Conservation (phyloP, 1,140 invertebrate genomes). For the Formica selysi region DNA sequence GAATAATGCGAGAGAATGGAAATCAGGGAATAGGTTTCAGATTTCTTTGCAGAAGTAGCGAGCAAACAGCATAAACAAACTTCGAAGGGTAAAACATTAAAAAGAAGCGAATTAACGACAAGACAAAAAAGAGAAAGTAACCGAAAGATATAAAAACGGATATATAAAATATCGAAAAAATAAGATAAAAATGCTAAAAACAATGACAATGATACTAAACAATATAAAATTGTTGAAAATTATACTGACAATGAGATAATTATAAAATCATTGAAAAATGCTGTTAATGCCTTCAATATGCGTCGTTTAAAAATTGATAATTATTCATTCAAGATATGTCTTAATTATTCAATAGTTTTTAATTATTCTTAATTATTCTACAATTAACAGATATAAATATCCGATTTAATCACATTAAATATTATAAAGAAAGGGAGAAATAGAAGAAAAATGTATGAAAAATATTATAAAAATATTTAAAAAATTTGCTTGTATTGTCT, state of each 20-base stretch:
- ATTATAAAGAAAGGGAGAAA: background rate
- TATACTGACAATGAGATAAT: background rate
- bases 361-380: background rate
- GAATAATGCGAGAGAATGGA: background rate
- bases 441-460: background rate
- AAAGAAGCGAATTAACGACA: background rate
- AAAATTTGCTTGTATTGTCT: background rate
- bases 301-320: background rate
- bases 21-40: background rate
- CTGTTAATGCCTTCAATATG: background rate
- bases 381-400: no score
- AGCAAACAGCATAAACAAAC: conserved; percentile 39
- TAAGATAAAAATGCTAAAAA: background rate
- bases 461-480: no score
- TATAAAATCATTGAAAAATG: background rate
- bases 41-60: background rate
- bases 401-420: background rate
- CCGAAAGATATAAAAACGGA: background rate
- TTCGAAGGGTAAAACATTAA: background rate
- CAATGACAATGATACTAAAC: background rate
- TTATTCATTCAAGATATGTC: background rate
- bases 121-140: background rate
- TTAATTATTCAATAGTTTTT: background rate
- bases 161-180: background rate
- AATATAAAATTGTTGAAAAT: background rate